A percentile compares a stretch with the other conserved stretches of the same genome.
phyloP scores from a whole-genome alignment of 2,888 invertebrate species.

The Eupithecia centaureata region DNA sequence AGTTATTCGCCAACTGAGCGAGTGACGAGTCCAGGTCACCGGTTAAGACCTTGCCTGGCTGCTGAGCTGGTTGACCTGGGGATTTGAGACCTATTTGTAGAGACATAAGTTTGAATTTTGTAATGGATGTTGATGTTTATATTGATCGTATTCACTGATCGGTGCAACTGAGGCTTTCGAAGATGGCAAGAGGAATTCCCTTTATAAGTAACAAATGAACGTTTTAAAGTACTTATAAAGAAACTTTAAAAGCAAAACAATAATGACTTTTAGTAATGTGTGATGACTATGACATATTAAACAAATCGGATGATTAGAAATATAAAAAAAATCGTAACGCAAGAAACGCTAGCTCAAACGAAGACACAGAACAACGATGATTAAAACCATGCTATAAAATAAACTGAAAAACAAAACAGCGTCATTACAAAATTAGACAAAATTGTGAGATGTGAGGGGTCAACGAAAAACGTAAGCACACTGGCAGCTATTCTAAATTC shows the following conservation, averaged over 20 bases:
- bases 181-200: not conserved
- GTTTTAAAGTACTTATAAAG: not conserved
- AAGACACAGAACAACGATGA: constrained; percentile 34
- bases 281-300: not conserved
- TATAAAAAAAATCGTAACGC: constrained; percentile 29
- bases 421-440: constrained; percentile 43
- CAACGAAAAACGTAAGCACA: constrained; percentile 51
- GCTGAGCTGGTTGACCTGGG: constrained; percentile 70
- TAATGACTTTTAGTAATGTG: not conserved
- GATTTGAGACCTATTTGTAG: constrained; percentile 30
- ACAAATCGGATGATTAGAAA: constrained; percentile 4
- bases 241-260: not conserved
- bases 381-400: constrained; percentile 39
- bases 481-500: constrained; percentile 47
- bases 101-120: not conserved
- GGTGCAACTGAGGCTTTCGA: not conserved
- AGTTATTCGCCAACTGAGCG: constrained; percentile 96
- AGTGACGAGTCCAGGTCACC: constrained; percentile 97
- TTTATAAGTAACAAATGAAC: not conserved
- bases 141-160: not conserved
- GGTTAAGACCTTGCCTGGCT: constrained; percentile 90
- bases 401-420: constrained; percentile 38
- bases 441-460: constrained; percentile 48
- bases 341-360: constrained; percentile 46
- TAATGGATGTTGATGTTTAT: not conserved